Evolutionary conservation across 2,113 vertebrate species (phyloP), one percentile per base, ranked within the genome.

Genomic region (Aleadryas rufinucha): DNA sequence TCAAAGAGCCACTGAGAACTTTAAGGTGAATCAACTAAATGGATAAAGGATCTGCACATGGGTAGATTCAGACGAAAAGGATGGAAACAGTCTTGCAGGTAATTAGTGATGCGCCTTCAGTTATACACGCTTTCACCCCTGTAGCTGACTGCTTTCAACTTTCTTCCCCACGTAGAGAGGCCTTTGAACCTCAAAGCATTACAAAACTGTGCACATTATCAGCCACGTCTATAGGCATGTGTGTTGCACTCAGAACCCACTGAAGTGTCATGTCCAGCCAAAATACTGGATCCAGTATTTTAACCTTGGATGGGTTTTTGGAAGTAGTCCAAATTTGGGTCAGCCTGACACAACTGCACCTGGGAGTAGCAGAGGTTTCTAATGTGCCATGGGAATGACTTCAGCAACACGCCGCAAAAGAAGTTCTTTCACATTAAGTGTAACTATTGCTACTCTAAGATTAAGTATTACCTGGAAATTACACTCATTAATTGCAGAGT

Each of bases 401-500:
- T 81, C 68, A 80, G 87, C 50, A 83, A 61, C 23, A 68, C 85
- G 70, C 56, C 30, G 1, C 45, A 74, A 44, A 84, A 75, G 47
- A 68, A 39, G 47, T 92, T 76, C 22, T 66, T 87, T 69, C 35
- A 13, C 64, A 90, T 88, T 65, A 96, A 95, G 59, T 90, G 82
- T 91, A 95, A 94, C 90, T 94, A 88, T 92, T 93, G 71, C 88
- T 88, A 89, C 33, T 80, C 84, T 27, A 78, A 88, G 83, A 95
- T 95, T 96, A 97, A 97, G 93, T 90, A 96, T 95, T 89, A 97
- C 96, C 90, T 93, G 88, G 93, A 94, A 93, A 91, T 92, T 95
- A 98, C 96, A 85, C 86, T 98, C 97, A 98, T 98, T 98, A 98
- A 97, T 88, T 90, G 90, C 86, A 94, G 79, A 93, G 82, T 77